phyloP scores from a whole-genome alignment of 2,888 invertebrate genomes.

The Osmoderma eremita region DNA sequence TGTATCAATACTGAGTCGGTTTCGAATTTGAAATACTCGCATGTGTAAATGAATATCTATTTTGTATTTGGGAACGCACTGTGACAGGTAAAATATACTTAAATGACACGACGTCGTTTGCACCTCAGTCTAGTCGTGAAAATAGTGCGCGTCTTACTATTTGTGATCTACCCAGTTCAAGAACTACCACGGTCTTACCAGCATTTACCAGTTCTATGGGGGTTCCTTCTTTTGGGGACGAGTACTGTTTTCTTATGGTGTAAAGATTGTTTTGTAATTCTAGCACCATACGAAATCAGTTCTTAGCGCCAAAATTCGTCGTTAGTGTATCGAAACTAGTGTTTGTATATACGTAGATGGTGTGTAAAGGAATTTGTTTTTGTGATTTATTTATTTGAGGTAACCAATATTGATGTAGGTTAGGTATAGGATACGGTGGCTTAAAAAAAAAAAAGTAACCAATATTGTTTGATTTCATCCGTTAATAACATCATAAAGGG shows the following conservation, averaged over 20 bases:
- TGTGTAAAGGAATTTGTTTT: too few relatives aligned
- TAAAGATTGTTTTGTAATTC: constrained; percentile 68
- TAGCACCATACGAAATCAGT: constrained; percentile 79
- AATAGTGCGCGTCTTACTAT: constrained; percentile 40
- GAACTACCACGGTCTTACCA: not conserved
- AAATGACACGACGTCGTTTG: constrained; percentile 55
- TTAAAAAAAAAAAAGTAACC: too few relatives aligned
- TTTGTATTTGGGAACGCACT: constrained; percentile 62
- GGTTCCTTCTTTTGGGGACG: constrained; percentile 56
- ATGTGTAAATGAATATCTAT: constrained; percentile 62
- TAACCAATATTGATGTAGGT: too few relatives aligned
- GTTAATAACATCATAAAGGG: too few relatives aligned
- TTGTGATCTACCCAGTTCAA: too few relatives aligned
- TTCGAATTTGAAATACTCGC: constrained; percentile 55
- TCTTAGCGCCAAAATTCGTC: constrained; percentile 55
- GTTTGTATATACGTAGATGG: not conserved
- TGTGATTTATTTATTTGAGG: not conserved
- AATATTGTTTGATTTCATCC: too few relatives aligned
- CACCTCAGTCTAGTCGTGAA: constrained; percentile 40
- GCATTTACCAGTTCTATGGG: too few relatives aligned
- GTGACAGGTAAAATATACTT: constrained; percentile 63
- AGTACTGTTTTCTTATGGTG: constrained; percentile 77
- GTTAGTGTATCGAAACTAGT: constrained; percentile 5
- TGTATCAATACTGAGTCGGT: constrained; percentile 58
- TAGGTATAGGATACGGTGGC: too few relatives aligned